A percentile compares a stretch with the other conserved stretches of the same genome.
Evolutionary conservation across 2,888 invertebrate species (phyloP).

Genomic region (Eupithecia exiguata): DNA sequence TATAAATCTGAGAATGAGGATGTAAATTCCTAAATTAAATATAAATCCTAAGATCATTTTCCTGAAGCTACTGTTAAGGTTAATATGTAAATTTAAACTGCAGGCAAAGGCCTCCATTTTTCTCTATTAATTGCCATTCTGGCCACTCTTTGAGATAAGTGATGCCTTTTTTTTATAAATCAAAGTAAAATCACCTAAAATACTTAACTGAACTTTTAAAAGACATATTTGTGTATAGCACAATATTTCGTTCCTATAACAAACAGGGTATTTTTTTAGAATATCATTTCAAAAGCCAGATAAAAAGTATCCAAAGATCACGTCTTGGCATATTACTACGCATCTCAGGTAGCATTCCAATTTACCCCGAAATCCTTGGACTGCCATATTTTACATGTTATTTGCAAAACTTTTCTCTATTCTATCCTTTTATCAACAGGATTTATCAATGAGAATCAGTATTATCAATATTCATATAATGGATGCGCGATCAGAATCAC

Average conservation of each 20-base stretch:
- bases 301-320: constrained; percentile 1
- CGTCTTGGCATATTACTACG: constrained; percentile 9
- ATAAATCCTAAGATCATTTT: too few species aligned
- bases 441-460: neutral
- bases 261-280: neutral
- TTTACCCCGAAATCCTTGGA: constrained; percentile 17
- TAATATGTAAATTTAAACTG: too few species aligned
- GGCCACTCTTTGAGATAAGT: too few species aligned
- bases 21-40: too few species aligned
- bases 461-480: neutral
- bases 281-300: neutral
- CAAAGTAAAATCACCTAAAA: too few species aligned
- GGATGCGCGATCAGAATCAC: neutral
- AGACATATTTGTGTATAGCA: too few species aligned
- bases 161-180: too few species aligned
- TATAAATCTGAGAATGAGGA: too few species aligned
- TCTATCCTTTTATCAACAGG: neutral
- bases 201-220: too few species aligned
- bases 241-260: neutral
- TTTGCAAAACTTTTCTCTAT: constrained; percentile 17
- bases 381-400: constrained; percentile 15
- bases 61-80: too few species aligned
- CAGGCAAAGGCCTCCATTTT: too few species aligned
- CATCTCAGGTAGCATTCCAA: constrained; percentile 22
- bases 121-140: too few species aligned